Evolutionary conservation across 2,888 invertebrate genomes (phyloP).

Genomic region (Odontomyia ornata): DNA sequence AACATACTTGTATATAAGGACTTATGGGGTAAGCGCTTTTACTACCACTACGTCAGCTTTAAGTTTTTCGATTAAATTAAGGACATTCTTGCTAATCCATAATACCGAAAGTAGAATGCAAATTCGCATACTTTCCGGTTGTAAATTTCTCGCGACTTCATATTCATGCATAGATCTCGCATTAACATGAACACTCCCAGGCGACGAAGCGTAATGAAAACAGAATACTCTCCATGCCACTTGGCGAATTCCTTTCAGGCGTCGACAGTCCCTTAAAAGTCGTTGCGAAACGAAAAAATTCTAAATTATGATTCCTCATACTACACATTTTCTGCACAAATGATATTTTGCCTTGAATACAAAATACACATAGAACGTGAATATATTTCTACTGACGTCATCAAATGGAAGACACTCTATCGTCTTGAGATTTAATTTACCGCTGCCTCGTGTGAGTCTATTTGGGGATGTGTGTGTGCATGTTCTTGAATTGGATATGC

Average conservation of each 20-base stretch:
- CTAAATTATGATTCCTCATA: neutral
- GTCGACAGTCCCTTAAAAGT: neutral
- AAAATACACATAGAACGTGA: neutral
- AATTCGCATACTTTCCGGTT: no score
- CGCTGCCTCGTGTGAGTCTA: neutral
- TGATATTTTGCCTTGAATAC: constrained; percentile 13
- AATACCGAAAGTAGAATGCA: no score
- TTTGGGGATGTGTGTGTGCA: neutral
- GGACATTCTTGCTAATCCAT: no score
- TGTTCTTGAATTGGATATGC: neutral
- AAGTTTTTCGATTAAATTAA: no score
- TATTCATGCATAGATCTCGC: no score
- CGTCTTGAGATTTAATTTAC: constrained; percentile 4
- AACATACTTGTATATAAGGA: neutral
- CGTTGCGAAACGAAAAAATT: neutral
- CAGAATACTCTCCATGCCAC: neutral
- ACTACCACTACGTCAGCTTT: neutral
- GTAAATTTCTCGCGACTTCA: no score
- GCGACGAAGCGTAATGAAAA: neutral
- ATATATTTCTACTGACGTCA: neutral
- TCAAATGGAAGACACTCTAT: neutral
- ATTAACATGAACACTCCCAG: no score
- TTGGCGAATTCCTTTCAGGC: neutral
- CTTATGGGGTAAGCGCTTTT: neutral
- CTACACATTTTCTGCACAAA: neutral